Percentiles rank a stretch among this genome's conserved stretches.
Conservation (phyloP, 2,113 vertebrate genomes). For the Herpetotheres cachinnans region DNA sequence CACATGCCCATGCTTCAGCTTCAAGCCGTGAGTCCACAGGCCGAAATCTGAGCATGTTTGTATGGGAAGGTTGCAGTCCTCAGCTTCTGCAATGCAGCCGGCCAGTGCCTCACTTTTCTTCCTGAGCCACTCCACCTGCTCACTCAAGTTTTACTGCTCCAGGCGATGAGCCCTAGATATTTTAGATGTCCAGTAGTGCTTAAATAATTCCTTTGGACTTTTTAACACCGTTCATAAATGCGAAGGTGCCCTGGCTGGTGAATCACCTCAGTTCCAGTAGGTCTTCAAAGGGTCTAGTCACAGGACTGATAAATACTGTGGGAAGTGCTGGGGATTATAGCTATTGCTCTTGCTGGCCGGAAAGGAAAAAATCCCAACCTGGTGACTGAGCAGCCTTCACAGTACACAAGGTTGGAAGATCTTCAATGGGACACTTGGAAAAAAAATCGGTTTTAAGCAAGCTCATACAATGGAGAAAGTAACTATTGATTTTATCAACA, state of each 20-base stretch:
- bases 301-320: not conserved
- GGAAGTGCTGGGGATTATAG: not conserved
- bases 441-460: not conserved
- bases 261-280: not conserved
- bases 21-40: not conserved
- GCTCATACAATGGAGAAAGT: not conserved
- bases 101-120: not conserved
- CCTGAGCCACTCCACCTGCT: accelerated
- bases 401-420: not conserved
- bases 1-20: not conserved
- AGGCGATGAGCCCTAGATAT: not conserved
- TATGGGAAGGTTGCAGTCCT: not conserved
- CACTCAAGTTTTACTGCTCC: not conserved
- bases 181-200: not conserved
- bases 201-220: not conserved
- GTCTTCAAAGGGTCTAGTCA: not conserved
- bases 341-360: not conserved
- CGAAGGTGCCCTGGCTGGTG: not conserved
- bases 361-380: not conserved
- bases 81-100: not conserved
- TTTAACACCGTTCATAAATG: not conserved
- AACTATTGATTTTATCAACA: not conserved
- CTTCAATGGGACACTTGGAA: not conserved
- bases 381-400: not conserved
- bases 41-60: not conserved